Evolutionary conservation across 2,113 vertebrate genomes (phyloP), one percentile per base, ranked within the genome.

Genomic region (Corythaixoides concolor): DNA sequence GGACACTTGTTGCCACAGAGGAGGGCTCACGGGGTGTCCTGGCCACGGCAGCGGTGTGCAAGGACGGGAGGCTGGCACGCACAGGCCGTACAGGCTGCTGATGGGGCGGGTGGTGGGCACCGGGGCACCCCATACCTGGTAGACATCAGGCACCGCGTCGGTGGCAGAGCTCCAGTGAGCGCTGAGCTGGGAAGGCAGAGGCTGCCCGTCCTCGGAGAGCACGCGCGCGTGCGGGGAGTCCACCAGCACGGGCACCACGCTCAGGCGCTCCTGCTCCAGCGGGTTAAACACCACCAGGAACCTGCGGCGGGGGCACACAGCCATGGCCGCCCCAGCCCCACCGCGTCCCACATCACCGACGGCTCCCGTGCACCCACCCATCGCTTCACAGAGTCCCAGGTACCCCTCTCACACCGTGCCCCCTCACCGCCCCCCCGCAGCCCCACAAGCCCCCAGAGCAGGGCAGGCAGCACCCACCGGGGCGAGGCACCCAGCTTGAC

Each of bases 221-320:
- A 99, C 98, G 1, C 97, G 97, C 76, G 99, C 98, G 0, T 95
- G 97, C 0, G 98, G 98, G 0, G 99, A 98, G 98, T 98, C 99
- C 92, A 99, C 99, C 92, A 99, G 96, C 81, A 99, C 97, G 0
- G 98, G 98, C 84, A 99, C 98, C 11, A 98, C 39, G 1, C 98
- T 99, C 95, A 99, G 98, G 18, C 98, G 98, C 72, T 99, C 99
- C 96, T 99, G 99, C 88, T 99, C 99, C 79, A 99, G 90, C 0
- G 99, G 98, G 97, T 99, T 99, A 97, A 99, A 99, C 32, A 99
- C 97, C 88, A 99, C 99, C 96, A 99, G 91, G 50, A 99, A 99
- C 97, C 99, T 99, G 96, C 3, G 1, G 52, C 9, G 39, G 59
- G 8, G 13, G 45, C 32, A 63, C 47, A 63, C 20, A 8, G 23